Conservation (phyloP, 2,797 vertebrate species). For the Aldrovandia affinis region DNA sequence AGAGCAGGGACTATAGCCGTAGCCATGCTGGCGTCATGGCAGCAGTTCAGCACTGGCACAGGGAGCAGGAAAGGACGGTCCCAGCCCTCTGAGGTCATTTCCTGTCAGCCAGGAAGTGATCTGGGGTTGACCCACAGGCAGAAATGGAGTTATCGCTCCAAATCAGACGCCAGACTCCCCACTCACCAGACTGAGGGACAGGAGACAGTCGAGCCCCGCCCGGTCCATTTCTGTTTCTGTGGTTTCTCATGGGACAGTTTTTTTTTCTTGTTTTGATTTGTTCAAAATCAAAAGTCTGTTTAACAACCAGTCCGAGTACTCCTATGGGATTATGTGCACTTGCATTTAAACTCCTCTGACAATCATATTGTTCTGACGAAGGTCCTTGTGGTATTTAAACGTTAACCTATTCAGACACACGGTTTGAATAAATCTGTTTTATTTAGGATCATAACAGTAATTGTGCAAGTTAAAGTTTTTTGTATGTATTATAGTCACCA, state of each 20-base stretch:
- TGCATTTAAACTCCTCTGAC: too few relatives aligned
- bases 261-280: too few relatives aligned
- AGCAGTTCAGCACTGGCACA: not conserved
- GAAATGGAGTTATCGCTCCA: not conserved
- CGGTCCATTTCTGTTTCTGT: not conserved
- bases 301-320: too few relatives aligned
- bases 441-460: too few relatives aligned
- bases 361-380: too few relatives aligned
- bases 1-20: not conserved
- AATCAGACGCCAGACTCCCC: not conserved
- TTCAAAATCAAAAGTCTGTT: too few relatives aligned
- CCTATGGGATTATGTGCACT: too few relatives aligned
- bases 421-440: too few relatives aligned
- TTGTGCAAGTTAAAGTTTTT: too few relatives aligned
- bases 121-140: not conserved
- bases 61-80: not conserved
- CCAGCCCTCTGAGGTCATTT: not conserved
- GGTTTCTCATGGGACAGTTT: not conserved
- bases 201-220: not conserved
- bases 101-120: conserved; percentile 5
- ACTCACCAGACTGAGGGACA: not conserved
- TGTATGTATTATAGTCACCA: too few relatives aligned
- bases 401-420: too few relatives aligned
- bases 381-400: too few relatives aligned
- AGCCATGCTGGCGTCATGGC: not conserved